Conservation (phyloP, 1,140 invertebrate species). For the Bradysia coprophila region DNA sequence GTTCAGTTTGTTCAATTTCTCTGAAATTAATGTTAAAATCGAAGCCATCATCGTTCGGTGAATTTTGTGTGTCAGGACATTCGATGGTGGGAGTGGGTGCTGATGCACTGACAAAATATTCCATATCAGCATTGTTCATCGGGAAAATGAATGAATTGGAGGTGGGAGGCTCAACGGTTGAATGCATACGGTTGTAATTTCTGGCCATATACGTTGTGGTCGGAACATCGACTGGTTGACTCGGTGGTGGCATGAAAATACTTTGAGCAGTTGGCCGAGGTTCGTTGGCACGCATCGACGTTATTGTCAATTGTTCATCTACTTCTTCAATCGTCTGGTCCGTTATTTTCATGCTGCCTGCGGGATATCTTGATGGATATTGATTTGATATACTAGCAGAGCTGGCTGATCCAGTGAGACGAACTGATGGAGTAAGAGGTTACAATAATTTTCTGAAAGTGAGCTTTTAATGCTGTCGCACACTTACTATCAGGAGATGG, state of each 20-base stretch:
- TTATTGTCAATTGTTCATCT: slow-evolving; percentile 61
- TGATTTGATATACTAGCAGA: slow-evolving; percentile 14
- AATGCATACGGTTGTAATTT: slow-evolving; percentile 15
- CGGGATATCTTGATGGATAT: slow-evolving; percentile 4
- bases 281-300: slow-evolving; percentile 39
- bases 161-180: slow-evolving; percentile 10
- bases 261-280: slow-evolving; percentile 32
- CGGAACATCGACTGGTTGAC: slow-evolving; percentile 27
- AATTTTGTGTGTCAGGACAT: background rate
- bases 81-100: slow-evolving; percentile 7
- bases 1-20: too few species aligned
- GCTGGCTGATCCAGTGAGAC: slow-evolving; percentile 16
- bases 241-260: slow-evolving; percentile 28
- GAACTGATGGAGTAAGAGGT: slow-evolving; percentile 8
- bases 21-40: too few species aligned
- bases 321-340: slow-evolving; percentile 65
- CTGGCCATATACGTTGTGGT: slow-evolving; percentile 4
- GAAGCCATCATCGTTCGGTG: background rate
- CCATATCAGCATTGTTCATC: slow-evolving; percentile 15
- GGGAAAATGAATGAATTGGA: slow-evolving; percentile 10
- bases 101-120: slow-evolving; percentile 16
- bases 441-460: too few species aligned
- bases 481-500: slow-evolving; percentile 11
- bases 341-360: slow-evolving; percentile 48
- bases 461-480: too few species aligned